Percentiles rank a stretch among this genome's conserved stretches.
phyloP scores from a whole-genome alignment of 2,113 vertebrate genomes.

The Xiphorhynchus elegans region DNA sequence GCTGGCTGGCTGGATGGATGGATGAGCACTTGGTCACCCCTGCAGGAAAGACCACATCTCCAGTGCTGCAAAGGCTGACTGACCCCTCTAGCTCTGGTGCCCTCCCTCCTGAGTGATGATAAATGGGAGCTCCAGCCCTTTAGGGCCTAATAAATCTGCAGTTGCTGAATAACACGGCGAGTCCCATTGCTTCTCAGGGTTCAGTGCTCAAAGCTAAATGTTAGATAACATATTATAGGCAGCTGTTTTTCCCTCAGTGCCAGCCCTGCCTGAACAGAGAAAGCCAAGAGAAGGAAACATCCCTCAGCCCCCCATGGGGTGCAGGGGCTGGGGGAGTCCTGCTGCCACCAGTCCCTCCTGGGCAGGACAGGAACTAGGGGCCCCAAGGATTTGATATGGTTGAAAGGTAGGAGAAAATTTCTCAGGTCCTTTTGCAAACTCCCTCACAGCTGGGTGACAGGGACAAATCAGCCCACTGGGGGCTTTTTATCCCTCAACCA shows the following conservation, averaged over 20 bases:
- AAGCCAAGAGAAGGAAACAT: rapidly evolving
- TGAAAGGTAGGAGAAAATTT: neutral
- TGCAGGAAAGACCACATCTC: neutral
- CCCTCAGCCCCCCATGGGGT: rapidly evolving
- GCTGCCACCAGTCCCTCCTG: neutral
- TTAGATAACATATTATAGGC: neutral
- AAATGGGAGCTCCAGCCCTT: neutral
- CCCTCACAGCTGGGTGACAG: neutral
- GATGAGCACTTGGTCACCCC: neutral
- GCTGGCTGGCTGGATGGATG: no score
- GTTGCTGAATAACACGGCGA: neutral
- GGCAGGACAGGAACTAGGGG: neutral
- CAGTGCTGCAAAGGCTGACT: rapidly evolving
- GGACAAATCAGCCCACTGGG: neutral
- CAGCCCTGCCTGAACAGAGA: neutral
- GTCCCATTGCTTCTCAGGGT: neutral
- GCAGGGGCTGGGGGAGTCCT: neutral
- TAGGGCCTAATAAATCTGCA: neutral
- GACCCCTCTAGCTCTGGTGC: neutral
- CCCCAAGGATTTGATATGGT: neutral
- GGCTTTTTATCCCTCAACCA: neutral
- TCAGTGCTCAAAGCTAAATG: neutral
- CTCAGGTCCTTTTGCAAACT: neutral
- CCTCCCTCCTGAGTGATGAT: neutral
- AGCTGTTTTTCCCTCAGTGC: neutral